Evolutionary conservation across 2,113 vertebrate species (phyloP), one percentile per base, ranked within the genome.

Genomic region (Chloropsis hardwickii): DNA sequence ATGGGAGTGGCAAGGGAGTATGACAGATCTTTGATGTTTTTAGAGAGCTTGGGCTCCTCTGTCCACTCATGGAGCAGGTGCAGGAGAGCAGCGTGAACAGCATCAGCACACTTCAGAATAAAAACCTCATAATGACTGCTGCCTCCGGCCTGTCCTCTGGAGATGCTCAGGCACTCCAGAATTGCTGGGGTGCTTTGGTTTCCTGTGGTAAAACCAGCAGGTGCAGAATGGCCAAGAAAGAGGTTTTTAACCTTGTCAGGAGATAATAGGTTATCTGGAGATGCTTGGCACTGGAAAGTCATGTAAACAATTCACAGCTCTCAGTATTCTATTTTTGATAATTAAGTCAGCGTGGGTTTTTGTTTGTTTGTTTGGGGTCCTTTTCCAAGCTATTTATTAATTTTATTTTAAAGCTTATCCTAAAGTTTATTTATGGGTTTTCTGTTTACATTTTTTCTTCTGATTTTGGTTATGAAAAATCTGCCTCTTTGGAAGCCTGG

Each of bases 1-100:
- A 5, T 0, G 0, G 14, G 25, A 16, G 28, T 23, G 21, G 14
- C 40, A 35, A 35, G 7, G 7, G 19, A 4, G 12, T 9, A 5
- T 20, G 28, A 37, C 3, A 2, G 22, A 73, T 91, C 66, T 79
- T 50, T 12, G 65, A 16, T 33, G 14, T 50, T 62, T 56, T 62
- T n/a, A n/a, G 48, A 27, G 53, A 48, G 22, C 29, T 53, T 12
- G 39, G 33, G 31, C 24, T 48, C 25, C 29, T 62, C n/a, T 13
- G 9, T 33, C 39, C 6, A 0, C 35, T 60, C 9, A 9, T 8
- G 40, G 35, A 79, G 61, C 74, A 39, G 70, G 65, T 42, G 40
- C 13, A 28, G 64, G 25, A 92, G 6, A 62, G 20, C 35, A 35
- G 18, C 0, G 0, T 2, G 15, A 24, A 9, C 31, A 11, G 12